Evolutionary conservation across 2,113 vertebrate species (phyloP), one percentile per base, ranked within the genome.

Genomic region (Archilochus colubris): DNA sequence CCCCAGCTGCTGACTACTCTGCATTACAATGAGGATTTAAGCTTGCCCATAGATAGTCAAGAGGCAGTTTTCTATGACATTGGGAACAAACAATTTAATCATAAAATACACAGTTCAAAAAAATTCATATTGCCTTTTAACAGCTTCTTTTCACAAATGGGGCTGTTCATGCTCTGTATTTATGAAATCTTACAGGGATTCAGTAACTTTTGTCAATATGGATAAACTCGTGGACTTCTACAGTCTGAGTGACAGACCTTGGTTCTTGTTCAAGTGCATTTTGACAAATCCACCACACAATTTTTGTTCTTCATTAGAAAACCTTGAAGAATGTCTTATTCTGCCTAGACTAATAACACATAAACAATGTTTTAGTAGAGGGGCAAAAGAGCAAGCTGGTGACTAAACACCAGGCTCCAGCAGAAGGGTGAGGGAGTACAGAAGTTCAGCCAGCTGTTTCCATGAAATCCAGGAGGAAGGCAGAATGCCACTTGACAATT

Each of bases 401-500:
- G 63, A 68, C 72, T 83, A 24, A 85, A 76, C 51, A 18, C 18
- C 31, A 62, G 62, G 54, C 70, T 80, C 23, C 43, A 40, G 76
- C 58, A 92, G 70, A 91, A 78, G 73, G 73, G 30, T n/a, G 55
- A 93, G 38, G 51, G 31, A 72, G 73, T 13, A 0, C 74, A 88
- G 78, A 84, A 89, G 38, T 92, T 78, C 86, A 90, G 50, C 44
- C 82, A 88, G 88, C 88, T 93, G 94, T 93, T 95, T 82, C 82
- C 36, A 48, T 66, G 76, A 92, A 86, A 92, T 69, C 36, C 72
- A 73, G 79, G 88, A 88, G 76, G 79, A 85, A 91, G 40, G 63
- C 86, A 93, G 79, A 92, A 92, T 94, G 82, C 82, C 79, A 44
- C 55, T 80, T 79, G 76, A 88, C 86, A 80, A 92, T 93, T 95